Base-by-base conservation (phyloP, 2,113 vertebrate species). In the Chinchilla lanigera region DNA sequence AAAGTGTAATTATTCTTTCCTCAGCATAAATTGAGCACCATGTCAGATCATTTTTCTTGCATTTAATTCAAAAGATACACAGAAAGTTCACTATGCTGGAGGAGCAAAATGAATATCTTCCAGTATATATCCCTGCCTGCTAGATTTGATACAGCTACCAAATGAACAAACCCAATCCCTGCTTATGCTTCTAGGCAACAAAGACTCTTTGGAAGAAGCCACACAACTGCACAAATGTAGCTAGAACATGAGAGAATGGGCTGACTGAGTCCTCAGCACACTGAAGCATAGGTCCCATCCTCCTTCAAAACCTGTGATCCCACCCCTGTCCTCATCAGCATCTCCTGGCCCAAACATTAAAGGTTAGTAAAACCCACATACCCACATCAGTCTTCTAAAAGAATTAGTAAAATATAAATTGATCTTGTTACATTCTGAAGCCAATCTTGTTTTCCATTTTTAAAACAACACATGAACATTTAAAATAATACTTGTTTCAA, bases 41-140 rank as follows among this genome's bases (percentile, higher is more conserved):
- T 78, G 38, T 89, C n/a, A 80, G 33, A 88, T 61, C 22, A 80
- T 69, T 54, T 92, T 94, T 86, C 11, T 38, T 89, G 77, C 35
- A 60, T 63, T 83, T 89, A 91, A 82, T 82, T 89, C n/a, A 90
- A 96, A 93, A 91, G n/a, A 88, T 1, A 93, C 30, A 92, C 7
- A 75, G 81, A 11, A 95, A 44, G 19, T 54, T 77, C 9, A 86
- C 67, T 65, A 44, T 67, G 52, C 71, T 88, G 35, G 30, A 67
- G 56, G 12, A 50, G 9, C 7, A 96, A 83, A 84, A 82, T 65
- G 52, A 93, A 89, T 84, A 52, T 20, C 17, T 95, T 83, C 54
- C 50, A 86, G 4, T 60, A 50, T 69, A 26, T 65, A 65, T 33
- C 50, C 88, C 24, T 87, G 56, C 24, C 54, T 69, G 44, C 41